Base-by-base conservation (phyloP, 1,140 invertebrate genomes). In the Drosophila virilis region DNA sequence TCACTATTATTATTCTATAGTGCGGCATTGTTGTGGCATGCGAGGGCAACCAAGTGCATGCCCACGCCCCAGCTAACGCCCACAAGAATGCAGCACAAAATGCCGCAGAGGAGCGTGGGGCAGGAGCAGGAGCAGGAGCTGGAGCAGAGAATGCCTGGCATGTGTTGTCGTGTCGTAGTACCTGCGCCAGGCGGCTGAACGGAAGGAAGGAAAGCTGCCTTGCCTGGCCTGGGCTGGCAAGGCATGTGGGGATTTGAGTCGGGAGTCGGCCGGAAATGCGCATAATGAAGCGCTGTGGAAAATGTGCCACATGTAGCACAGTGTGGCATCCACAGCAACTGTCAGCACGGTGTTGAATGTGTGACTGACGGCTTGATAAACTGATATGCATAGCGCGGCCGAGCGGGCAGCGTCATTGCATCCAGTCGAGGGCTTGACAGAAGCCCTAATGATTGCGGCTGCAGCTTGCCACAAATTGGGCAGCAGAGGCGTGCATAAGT, bases 211-310 rank as follows among this genome's bases (percentile, higher is more conserved):
- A 37, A 59, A 35, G 50, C 64, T 59, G 60, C 45, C 37, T 70
- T 33, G 46, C 32, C 22, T 48, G 43, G 13, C n/a, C 4, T 0
- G 38, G 38, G 9, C n/a, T 2, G 37, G 61, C 8, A 45, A 13
- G 37, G n/a, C 22, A 28, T 28, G 22, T 28, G 22, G 33, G 33
- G 7, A 15, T 13, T 22, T 22, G 22, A 22, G 22, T 22, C 22
- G 22, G 22, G 61, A 48, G 71, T 35, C 28, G 13, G 22, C 71
- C 52, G 68, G 68, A 74, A 66, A 71, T 59, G 69, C 84, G 82
- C 77, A 85, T 85, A 85, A 85, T 85, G 74, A 85, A 85, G 77
- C 69, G 74, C 80, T 48, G 68, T 79, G 80, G 68, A 65, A 72
- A 79, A 68, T 84, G 74, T 64, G 72, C 50, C 73, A 80, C 77